Evolutionary conservation across 1,140 invertebrate genomes (phyloP), one percentile per base, ranked within the genome.

Genomic region (Cydia splendana): DNA sequence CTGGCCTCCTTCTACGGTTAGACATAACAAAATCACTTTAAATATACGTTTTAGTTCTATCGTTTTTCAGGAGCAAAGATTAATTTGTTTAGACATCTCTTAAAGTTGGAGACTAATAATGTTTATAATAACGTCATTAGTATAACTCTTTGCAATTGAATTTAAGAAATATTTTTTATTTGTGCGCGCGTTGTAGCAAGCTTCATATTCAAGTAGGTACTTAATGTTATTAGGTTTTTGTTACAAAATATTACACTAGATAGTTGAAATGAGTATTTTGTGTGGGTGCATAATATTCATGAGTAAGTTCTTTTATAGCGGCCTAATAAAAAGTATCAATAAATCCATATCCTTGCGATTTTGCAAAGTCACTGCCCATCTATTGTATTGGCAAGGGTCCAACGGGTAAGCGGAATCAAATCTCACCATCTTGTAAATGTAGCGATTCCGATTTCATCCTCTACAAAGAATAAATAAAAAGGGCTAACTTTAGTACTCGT

Each of bases 321-420:
- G 65, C n/a, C 65, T 69, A 38, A 69, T 69, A 34, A 38, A 69
- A 69, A 69, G 65, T 34, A 34, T 38, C 65, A 69, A 69, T 69
- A 69, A 69, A 69, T 69, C 65, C 38, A 69, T 38, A n/a, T 69
- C 30, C 65, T 38, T n/a, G 34, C n/a, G 65, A 69, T 69, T 69
- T 69, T 69, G 65, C 65, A 15, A 34, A 69, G 30, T 69, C 65
- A 69, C 65, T 69, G 65, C 53, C 53, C 20, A 38, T 69, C 65
- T 69, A 15, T 69, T 69, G 30, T 69, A 69, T 69, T 69, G 65
- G 65, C 65, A 69, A n/a, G 65, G 28, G n/a, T 69, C 65, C 65
- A 69, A 38, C 28, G 28, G 30, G 65, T 34, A 69, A 69, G 30
- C 65, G 30, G 65, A 18, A 69, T 69, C 65, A 69, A 69, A 69